A percentile compares a stretch with the other conserved stretches of the same genome.
Conservation (phyloP, 2,113 vertebrate genomes). For the Brachyhypopomus occidentalis region DNA sequence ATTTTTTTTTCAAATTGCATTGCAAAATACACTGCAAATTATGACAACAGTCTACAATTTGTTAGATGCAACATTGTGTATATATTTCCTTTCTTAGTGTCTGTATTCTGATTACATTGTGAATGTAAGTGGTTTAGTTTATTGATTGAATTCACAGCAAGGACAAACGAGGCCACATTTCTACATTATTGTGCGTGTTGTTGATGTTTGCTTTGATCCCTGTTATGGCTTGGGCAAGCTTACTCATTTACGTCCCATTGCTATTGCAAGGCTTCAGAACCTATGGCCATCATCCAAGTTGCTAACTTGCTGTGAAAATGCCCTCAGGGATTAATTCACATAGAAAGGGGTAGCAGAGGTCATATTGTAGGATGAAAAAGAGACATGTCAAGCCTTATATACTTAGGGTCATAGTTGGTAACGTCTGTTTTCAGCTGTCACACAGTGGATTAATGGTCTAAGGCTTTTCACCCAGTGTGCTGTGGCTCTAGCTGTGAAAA, state of each 20-base stretch:
- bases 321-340: neutral
- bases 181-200: too few relatives aligned
- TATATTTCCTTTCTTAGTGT: too few relatives aligned
- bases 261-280: neutral
- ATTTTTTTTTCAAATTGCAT: too few relatives aligned
- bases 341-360: neutral
- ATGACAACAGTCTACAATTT: too few relatives aligned
- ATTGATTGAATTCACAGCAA: too few relatives aligned
- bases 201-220: neutral
- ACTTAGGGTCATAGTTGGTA: conserved; percentile 35
- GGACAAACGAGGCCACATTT: too few relatives aligned
- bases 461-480: conserved; percentile 1
- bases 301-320: neutral
- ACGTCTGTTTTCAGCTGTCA: conserved; percentile 26
- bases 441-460: conserved; percentile 27
- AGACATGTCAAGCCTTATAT: conserved; percentile 24
- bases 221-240: neutral
- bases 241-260: too few relatives aligned
- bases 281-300: neutral
- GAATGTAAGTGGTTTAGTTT: too few relatives aligned
- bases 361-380: conserved; percentile 5
- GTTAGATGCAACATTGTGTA: too few relatives aligned
- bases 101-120: too few relatives aligned
- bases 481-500: conserved; percentile 26
- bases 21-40: too few relatives aligned